Percentiles rank a stretch among this genome's conserved stretches.
These are phyloP conservation scores for Trichopria drosophilae DNA, from an alignment of 2,888 invertebrate species.

Conservation along the genomic window DNA sequence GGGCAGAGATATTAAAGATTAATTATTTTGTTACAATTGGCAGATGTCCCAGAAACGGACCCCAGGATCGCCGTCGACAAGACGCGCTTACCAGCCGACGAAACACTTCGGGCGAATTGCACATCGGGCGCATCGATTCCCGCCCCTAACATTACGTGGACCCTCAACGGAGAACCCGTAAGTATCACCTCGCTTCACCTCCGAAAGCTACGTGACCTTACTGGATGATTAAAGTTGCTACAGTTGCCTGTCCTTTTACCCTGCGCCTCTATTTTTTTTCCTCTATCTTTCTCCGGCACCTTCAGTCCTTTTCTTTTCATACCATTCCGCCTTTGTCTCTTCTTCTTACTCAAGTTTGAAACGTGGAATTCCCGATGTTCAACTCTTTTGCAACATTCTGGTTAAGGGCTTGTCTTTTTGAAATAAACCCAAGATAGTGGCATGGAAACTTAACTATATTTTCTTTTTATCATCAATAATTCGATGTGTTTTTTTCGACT, in stretches of 20 bases:
- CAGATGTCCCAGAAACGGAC: slow-evolving; percentile 55
- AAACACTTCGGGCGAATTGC: slow-evolving; percentile 54
- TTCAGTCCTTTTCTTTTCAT: slow-evolving; percentile 21
- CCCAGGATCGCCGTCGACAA: slow-evolving; percentile 52
- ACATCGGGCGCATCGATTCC: slow-evolving; percentile 53
- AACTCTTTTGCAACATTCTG: no score
- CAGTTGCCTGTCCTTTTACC: slow-evolving; percentile 6
- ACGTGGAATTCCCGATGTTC: no score
- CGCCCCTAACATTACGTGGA: slow-evolving; percentile 55
- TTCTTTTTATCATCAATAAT: no score
- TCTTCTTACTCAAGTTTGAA: no score
- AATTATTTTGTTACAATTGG: no score
- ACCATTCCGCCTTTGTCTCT: slow-evolving; percentile 20
- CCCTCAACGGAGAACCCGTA: slow-evolving; percentile 52
- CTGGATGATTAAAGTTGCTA: slow-evolving; percentile 47
- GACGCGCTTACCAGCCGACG: slow-evolving; percentile 49
- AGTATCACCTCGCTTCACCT: slow-evolving; percentile 43
- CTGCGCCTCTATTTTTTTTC: no score
- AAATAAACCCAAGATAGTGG: no score
- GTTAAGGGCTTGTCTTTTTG: no score
- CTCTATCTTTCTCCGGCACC: slow-evolving; percentile 6
- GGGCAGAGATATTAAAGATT: no score
- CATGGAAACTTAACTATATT: no score
- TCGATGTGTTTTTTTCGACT: no score
- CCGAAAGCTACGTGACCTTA: slow-evolving; percentile 46